phyloP scores from a whole-genome alignment of 2,797 vertebrate species.

The Sarcoramphus papa region DNA sequence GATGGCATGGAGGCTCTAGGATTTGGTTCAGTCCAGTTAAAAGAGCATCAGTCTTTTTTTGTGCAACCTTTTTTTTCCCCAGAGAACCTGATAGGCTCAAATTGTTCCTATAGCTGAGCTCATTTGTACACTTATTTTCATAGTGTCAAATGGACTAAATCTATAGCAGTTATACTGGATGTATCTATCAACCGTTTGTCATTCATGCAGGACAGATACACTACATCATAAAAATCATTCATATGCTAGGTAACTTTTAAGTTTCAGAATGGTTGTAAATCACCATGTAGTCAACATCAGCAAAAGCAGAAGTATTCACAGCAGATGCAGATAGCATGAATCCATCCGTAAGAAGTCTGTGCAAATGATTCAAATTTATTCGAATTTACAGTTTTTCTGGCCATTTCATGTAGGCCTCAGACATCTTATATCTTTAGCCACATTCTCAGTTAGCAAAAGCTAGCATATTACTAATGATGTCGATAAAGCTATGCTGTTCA shows the following conservation, averaged over 20 bases:
- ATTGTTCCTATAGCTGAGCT: background rate
- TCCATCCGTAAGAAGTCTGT: background rate
- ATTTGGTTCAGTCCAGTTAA: background rate
- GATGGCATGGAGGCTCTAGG: background rate
- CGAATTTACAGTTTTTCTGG: background rate
- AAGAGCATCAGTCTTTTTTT: background rate
- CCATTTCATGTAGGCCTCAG: background rate
- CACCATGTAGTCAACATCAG: background rate
- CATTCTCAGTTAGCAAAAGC: background rate
- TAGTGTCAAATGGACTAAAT: background rate
- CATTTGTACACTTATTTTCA: background rate
- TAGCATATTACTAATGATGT: background rate
- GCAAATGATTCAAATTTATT: background rate
- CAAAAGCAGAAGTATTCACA: background rate
- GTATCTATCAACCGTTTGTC: background rate
- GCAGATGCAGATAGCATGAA: background rate
- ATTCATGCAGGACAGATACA: background rate
- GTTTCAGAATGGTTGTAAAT: background rate
- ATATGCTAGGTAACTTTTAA: background rate
- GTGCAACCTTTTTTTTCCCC: accelerated
- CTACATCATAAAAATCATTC: background rate
- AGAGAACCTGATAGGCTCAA: background rate
- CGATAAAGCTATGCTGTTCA: background rate
- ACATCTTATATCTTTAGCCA: background rate
- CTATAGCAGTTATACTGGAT: background rate